phyloP scores from a whole-genome alignment of 92 coral and sea anemone species.

The Epizoanthus illoricatus region DNA sequence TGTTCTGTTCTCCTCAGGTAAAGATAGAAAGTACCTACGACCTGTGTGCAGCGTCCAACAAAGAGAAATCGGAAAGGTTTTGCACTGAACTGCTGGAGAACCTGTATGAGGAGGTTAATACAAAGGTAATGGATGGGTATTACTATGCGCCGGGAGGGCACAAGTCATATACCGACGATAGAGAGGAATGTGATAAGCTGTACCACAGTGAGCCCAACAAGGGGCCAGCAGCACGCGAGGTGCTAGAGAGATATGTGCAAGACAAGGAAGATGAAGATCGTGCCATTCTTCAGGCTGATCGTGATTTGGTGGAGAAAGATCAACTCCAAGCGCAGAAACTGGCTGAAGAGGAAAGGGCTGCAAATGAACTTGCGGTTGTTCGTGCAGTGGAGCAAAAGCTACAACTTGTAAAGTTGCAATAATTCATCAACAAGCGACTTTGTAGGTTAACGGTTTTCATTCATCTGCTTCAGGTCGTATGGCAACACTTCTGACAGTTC shows the following conservation, averaged over 20 bases:
- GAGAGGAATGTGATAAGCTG: not conserved
- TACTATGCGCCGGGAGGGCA: slow-evolving; percentile 18
- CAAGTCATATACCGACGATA: not conserved
- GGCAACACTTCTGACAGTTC: no score
- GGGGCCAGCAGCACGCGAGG: slow-evolving; percentile 32
- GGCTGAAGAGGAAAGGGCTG: not conserved
- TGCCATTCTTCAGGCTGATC: not conserved
- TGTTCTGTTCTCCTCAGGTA: slow-evolving; percentile 8
- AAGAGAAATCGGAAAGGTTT: not conserved
- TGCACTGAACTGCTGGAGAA: slow-evolving; percentile 4
- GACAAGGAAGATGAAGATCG: slow-evolving; percentile 1
- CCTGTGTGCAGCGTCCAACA: not conserved
- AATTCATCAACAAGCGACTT: no score
- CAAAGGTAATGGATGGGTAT: not conserved
- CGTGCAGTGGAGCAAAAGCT: no score
- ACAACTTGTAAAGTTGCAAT: no score
- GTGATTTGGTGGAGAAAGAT: not conserved
- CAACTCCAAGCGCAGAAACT: not conserved
- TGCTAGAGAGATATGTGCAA: not conserved
- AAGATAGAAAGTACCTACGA: slow-evolving; percentile 5
- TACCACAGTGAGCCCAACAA: slow-evolving; percentile 19
- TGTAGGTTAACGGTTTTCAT: no score
- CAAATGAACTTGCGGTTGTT: no score
- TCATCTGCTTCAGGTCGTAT: no score
- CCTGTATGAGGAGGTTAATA: slow-evolving; percentile 17